Conservation (phyloP, 30 jellyfish, hydroid and myxozoan genomes). For the Calvadosia cruxmelitensis region DNA sequence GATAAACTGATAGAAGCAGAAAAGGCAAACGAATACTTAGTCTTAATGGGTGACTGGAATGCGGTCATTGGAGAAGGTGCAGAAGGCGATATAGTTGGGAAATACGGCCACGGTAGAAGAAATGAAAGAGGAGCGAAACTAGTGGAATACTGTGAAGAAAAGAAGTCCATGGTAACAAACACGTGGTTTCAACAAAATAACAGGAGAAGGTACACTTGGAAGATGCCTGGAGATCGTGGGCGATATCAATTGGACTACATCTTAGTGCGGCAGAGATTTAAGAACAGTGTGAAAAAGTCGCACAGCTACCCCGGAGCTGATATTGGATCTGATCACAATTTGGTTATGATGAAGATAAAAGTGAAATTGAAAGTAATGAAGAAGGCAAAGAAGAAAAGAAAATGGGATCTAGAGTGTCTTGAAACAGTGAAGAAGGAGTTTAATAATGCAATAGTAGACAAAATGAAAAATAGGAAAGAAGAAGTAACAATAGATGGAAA, state of each 20-base stretch:
- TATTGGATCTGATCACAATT: constrained; percentile 30
- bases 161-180: too few species aligned
- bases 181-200: too few species aligned
- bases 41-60: constrained; percentile 10
- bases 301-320: constrained; percentile 15
- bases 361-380: constrained; percentile 26
- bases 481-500: not conserved
- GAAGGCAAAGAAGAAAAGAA: constrained; percentile 5
- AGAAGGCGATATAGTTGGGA: constrained; percentile 14
- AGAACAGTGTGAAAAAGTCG: not conserved
- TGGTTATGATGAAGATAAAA: constrained; percentile 14
- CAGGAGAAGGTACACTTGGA: too few species aligned
- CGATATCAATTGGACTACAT: constrained; percentile 22
- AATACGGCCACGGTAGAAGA: constrained; percentile 16
- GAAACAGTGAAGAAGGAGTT: not conserved
- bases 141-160: constrained; percentile 7
- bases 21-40: not conserved
- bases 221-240: constrained; percentile 2
- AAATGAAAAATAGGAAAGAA: not conserved
- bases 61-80: constrained; percentile 21
- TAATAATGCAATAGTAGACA: constrained; percentile 2
- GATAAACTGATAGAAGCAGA: too few species aligned
- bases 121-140: constrained; percentile 21
- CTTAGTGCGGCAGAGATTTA: constrained; percentile 6
- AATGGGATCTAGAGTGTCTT: constrained; percentile 19